Evolutionary conservation across 2,888 invertebrate species (phyloP).

Genomic region (Mayetiola destructor): DNA sequence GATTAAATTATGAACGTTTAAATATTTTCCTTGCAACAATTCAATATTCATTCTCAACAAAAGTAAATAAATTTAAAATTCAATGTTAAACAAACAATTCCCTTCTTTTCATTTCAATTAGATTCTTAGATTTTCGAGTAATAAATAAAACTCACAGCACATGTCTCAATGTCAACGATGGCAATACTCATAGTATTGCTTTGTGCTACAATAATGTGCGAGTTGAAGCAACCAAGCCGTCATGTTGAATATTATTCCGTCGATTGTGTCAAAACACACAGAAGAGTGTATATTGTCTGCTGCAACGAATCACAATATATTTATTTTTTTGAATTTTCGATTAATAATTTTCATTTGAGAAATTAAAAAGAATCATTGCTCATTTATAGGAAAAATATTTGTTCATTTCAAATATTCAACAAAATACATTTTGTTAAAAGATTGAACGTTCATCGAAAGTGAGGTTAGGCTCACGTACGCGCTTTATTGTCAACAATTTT

Average conservation of each 20-base stretch:
- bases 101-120: neutral
- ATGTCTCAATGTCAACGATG: neutral
- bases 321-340: neutral
- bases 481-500: neutral
- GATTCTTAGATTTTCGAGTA: no score
- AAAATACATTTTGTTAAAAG: neutral
- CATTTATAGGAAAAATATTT: neutral
- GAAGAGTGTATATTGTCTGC: neutral
- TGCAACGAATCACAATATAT: neutral
- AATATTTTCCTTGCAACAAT: neutral
- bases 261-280: slow-evolving; percentile 11
- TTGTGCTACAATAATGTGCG: neutral
- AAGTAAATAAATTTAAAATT: neutral
- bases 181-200: neutral
- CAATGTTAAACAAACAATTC: neutral
- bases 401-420: no score
- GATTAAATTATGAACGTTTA: no score
- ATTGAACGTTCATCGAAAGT: neutral
- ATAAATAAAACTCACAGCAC: neutral
- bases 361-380: neutral
- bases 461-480: neutral
- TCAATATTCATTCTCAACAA: neutral
- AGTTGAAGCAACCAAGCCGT: slow-evolving; percentile 7
- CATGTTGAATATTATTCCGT: slow-evolving; percentile 8
- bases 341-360: neutral